Evolutionary conservation across 2,797 vertebrate genomes (phyloP), one percentile per base, ranked within the genome.

Genomic region (Chaetodon trifasciatus): DNA sequence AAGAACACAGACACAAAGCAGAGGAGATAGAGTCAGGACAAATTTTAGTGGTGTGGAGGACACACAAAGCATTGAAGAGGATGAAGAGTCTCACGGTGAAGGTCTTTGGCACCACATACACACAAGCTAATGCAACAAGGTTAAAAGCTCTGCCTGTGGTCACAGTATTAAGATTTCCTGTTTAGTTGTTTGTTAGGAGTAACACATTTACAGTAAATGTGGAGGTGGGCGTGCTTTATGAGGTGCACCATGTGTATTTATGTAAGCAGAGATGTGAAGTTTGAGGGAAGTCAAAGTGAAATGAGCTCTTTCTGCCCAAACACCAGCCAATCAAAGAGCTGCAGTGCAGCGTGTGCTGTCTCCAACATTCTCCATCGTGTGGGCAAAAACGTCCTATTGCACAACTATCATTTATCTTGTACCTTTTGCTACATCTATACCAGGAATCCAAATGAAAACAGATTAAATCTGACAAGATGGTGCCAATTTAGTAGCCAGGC

Each of bases 391-490:
- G n/a, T 57, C 65, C 42, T 42, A n/a, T 52, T 53, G 28, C 66
- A 46, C 37, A 63, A 23, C 64, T 44, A 28, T 35, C 40, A 50
- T 67, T 49, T 19, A 24, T 35, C 15, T 46, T 28, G 8, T n/a
- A 3, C 68, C 16, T 9, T 32, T 24, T 39, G 6, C 23, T 16
- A 32, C 4, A 32, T 32, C 28, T 32, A 6, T 47, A 50, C 4
- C 47, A 40, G 47, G 32, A 35, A 11, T 50, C 5, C 1, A 53
- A 69, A 63, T 76, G 24, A 78, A 84, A 76, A 78, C 64, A 73
- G 74, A 91, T 89, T 76, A 58, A 79, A 83, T 82, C 67, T 74
- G 83, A 90, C 81, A 83, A 87, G 81, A 72, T 77, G 70, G 55
- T 70, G 86, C 44, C 69, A 81, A 74, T 79, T 60, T 85, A 70